phyloP scores from a whole-genome alignment of 2,797 vertebrate species.

The Oceanodroma leucorhoa region DNA sequence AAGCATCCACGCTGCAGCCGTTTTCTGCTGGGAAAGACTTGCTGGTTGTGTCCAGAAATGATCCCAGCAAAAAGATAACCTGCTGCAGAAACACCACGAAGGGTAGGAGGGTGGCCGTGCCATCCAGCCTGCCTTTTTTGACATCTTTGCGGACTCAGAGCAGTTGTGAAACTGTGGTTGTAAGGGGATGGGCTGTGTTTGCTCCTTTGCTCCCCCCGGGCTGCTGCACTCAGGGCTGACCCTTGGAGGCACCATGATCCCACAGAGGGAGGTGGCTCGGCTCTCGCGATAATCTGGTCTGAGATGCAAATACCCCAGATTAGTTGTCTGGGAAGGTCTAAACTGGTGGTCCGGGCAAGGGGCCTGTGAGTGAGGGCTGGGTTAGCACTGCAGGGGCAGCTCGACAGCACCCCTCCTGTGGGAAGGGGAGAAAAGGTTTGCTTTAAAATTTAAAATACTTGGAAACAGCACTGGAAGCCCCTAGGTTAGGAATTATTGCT shows the following conservation, averaged over 20 bases:
- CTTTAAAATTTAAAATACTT: conserved; percentile 18
- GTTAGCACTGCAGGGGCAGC: neutral
- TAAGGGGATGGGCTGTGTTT: neutral
- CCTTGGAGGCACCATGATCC: neutral
- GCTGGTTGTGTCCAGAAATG: neutral
- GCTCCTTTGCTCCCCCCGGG: neutral
- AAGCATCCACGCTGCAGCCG: neutral
- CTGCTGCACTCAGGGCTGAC: neutral
- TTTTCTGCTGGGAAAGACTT: neutral
- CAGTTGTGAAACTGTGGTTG: neutral
- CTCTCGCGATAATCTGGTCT: neutral
- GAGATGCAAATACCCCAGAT: neutral
- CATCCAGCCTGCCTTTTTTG: neutral
- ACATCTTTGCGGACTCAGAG: neutral
- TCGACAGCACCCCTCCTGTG: neutral
- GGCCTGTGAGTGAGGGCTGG: neutral
- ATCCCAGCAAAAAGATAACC: neutral
- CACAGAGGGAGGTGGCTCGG: neutral
- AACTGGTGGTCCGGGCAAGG: neutral
- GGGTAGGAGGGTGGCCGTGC: rapidly evolving
- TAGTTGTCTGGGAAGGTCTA: neutral
- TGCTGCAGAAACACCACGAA: neutral
- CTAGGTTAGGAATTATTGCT: neutral
- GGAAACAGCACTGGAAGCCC: neutral
- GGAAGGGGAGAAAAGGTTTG: neutral